phyloP scores from a whole-genome alignment of 2,888 invertebrate genomes.

The Tribolium freemani region DNA sequence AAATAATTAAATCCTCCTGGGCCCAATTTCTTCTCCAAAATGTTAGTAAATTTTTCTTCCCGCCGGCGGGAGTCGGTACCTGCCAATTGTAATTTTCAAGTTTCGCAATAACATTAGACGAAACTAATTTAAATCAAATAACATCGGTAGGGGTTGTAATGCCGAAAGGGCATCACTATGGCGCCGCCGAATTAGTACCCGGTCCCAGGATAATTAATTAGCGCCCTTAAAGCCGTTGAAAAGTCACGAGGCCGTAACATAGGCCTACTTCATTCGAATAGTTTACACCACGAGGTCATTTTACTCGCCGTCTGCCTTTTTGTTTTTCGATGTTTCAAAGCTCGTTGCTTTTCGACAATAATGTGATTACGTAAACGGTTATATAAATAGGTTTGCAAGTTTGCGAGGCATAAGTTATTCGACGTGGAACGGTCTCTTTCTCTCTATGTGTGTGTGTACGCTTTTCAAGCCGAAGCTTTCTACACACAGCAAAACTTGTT shows the following conservation, averaged over 20 bases:
- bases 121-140: background rate
- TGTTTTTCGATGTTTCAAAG: background rate
- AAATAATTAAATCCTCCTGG: too few species aligned
- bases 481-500: conserved; percentile 39
- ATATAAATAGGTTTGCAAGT: conserved; percentile 17
- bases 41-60: too few species aligned
- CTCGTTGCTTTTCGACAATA: conserved; percentile 10
- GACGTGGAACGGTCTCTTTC: conserved; percentile 10
- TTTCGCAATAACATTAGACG: background rate
- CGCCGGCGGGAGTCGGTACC: too few species aligned
- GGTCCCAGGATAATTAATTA: background rate
- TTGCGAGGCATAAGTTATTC: conserved; percentile 22
- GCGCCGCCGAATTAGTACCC: background rate
- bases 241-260: background rate
- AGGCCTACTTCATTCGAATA: background rate
- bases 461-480: conserved; percentile 22
- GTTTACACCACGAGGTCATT: background rate
- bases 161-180: background rate
- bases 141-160: background rate
- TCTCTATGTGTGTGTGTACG: background rate
- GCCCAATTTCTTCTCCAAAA: too few species aligned
- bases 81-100: background rate
- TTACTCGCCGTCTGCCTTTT: background rate
- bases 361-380: conserved; percentile 22
- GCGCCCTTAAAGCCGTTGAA: background rate